Evolutionary conservation across 2,113 vertebrate species (phyloP).

Genomic region (Archocentrus centrarchus): DNA sequence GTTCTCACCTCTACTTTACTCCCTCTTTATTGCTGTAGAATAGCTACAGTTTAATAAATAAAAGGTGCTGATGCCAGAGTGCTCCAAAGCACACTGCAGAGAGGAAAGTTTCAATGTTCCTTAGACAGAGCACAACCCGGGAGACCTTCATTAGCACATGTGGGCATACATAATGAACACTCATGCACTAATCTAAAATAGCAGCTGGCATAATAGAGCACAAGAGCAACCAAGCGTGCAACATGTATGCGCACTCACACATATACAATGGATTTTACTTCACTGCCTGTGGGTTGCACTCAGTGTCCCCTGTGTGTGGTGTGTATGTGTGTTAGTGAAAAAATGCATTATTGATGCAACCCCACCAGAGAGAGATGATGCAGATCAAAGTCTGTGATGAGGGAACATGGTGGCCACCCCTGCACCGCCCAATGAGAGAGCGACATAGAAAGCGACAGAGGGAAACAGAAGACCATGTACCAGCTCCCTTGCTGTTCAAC

Average conservation of each 20-base stretch:
- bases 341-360: conserved; percentile 71
- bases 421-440: conserved; percentile 8
- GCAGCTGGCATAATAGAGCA: conserved; percentile 50
- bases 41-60: not conserved
- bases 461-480: not conserved
- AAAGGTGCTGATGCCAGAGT: not conserved
- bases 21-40: not conserved
- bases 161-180: conserved; percentile 48
- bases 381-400: conserved; percentile 72
- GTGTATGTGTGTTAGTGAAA: conserved; percentile 17
- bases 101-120: conserved; percentile 26
- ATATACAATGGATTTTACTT: conserved; percentile 53
- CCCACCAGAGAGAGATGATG: conserved; percentile 49
- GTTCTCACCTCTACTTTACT: not conserved
- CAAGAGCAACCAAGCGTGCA: conserved; percentile 38
- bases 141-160: conserved; percentile 61
- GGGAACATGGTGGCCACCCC: conserved; percentile 55
- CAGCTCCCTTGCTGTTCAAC: not conserved
- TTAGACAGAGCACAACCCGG: conserved; percentile 38
- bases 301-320: conserved; percentile 49
- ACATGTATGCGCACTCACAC: conserved; percentile 36
- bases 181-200: conserved; percentile 54
- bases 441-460: not conserved
- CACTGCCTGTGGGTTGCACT: conserved; percentile 52
- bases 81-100: not conserved